These are phyloP conservation scores for Fabriciana adippe DNA, from an alignment of 2,888 invertebrate genomes.

Conservation along the genomic window DNA sequence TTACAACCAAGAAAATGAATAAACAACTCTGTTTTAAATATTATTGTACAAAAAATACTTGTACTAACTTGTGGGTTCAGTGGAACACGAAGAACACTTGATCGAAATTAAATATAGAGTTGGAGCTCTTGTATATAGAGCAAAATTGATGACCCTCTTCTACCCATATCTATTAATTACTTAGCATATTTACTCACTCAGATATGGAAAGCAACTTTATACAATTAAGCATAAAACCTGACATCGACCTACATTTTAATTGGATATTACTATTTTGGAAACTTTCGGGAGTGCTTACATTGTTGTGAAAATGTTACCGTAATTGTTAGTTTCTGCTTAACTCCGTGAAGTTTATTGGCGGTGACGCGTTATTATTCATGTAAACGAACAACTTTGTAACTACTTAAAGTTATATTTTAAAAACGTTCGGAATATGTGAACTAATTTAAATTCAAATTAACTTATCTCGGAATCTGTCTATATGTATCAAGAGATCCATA, in stretches of 20 bases:
- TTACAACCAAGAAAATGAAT: too few species aligned
- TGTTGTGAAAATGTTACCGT: not conserved
- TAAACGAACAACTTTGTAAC: not conserved
- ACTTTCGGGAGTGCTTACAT: not conserved
- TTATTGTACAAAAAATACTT: too few species aligned
- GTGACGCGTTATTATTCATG: not conserved
- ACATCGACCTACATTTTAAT: not conserved
- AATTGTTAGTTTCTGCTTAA: not conserved
- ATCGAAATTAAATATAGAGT: conserved; percentile 15
- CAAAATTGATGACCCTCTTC: conserved; percentile 6
- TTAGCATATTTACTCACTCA: too few species aligned
- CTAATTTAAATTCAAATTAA: not conserved
- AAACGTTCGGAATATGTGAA: conserved; percentile 1
- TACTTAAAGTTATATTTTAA: conserved; percentile 1
- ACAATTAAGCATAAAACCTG: not conserved
- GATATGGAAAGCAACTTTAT: not conserved
- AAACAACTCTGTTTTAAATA: too few species aligned
- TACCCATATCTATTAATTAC: conserved; percentile 6
- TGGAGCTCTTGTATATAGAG: not conserved
- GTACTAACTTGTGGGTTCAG: not conserved
- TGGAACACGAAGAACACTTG: conserved; percentile 10
- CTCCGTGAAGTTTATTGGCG: not conserved
- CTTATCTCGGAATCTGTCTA: too few species aligned
- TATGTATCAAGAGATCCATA: too few species aligned
- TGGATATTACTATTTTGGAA: not conserved